A percentile compares a stretch with the other conserved stretches of the same genome.
Conservation (phyloP, 1,140 invertebrate species). For the Macrosteles quadrilineatus region DNA sequence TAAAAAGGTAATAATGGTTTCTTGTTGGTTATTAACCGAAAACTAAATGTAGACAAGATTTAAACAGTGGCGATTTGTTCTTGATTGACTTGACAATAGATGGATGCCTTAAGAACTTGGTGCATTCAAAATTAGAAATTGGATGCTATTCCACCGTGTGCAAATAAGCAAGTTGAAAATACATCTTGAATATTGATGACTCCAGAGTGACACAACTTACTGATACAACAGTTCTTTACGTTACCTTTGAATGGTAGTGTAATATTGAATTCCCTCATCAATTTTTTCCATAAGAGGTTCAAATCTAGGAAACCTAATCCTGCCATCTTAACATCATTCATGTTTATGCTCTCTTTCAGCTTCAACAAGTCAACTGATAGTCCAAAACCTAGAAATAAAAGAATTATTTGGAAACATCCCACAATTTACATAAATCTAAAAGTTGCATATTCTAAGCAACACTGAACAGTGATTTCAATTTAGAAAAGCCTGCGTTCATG, state of each 20-base stretch:
- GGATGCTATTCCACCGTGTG: too few relatives aligned
- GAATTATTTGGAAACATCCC: background rate
- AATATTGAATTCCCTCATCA: slow-evolving; percentile 54
- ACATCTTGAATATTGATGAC: too few relatives aligned
- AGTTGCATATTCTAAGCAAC: background rate
- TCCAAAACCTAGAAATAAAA: slow-evolving; percentile 62
- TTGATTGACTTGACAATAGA: too few relatives aligned
- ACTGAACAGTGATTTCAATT: background rate
- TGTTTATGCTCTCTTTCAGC: slow-evolving; percentile 66
- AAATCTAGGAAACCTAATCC: slow-evolving; percentile 57
- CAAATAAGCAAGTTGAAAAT: too few relatives aligned
- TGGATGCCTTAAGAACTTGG: too few relatives aligned
- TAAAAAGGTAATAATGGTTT: too few relatives aligned
- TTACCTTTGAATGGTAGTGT: slow-evolving; percentile 54
- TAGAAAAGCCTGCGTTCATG: background rate
- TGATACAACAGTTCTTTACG: too few relatives aligned
- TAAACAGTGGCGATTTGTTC: too few relatives aligned
- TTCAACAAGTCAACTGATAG: slow-evolving; percentile 62
- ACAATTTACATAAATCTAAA: background rate
- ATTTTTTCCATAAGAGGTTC: slow-evolving; percentile 55
- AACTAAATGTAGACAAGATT: too few relatives aligned
- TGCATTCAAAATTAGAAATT: too few relatives aligned
- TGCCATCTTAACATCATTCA: slow-evolving; percentile 56
- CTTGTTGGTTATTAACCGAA: too few relatives aligned
- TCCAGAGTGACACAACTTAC: too few relatives aligned